phyloP scores from a whole-genome alignment of 2,113 vertebrate species.

The Pelecanoides urinatrix region DNA sequence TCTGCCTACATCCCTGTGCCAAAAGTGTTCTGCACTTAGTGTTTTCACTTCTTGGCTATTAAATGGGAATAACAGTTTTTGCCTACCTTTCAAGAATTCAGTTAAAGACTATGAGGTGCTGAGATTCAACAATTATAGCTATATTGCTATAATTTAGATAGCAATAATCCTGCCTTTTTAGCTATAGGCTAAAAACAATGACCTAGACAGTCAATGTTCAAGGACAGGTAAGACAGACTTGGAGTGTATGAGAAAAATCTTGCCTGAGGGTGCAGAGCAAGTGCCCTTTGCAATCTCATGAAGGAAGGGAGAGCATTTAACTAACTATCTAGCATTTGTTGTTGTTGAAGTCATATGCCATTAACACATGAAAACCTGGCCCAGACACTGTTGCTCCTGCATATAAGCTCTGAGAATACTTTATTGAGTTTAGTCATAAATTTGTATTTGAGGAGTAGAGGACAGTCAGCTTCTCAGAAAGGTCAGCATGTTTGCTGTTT shows the following conservation, averaged over 20 bases:
- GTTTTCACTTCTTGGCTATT: background rate
- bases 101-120: background rate
- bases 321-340: background rate
- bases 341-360: background rate
- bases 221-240: background rate
- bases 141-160: background rate
- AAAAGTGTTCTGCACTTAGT: background rate
- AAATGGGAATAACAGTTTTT: background rate
- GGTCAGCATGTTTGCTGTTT: background rate
- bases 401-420: background rate
- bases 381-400: background rate
- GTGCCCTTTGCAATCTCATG: background rate
- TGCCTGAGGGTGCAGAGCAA: background rate
- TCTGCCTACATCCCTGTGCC: background rate
- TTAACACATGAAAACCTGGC: background rate
- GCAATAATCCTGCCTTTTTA: background rate
- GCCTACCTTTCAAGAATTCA: background rate
- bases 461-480: background rate
- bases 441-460: background rate
- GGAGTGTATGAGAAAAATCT: background rate
- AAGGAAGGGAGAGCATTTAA: background rate
- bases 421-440: conserved; percentile 1
- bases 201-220: background rate
- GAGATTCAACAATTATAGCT: background rate
- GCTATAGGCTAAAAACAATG: background rate